phyloP scores from a whole-genome alignment of 1,140 invertebrate genomes.

The Diorhabda carinulata region DNA sequence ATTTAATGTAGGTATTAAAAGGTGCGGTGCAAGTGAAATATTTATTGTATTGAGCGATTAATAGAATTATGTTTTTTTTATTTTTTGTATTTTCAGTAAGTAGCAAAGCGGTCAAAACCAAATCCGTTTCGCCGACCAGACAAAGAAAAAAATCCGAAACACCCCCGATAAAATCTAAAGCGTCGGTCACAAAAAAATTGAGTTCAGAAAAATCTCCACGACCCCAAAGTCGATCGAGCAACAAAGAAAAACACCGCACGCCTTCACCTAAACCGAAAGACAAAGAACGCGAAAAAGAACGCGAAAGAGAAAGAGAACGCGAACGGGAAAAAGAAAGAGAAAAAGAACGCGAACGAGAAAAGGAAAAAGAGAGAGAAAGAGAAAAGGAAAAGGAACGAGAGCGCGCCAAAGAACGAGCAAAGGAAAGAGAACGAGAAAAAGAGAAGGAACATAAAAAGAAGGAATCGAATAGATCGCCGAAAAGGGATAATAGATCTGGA shows the following conservation, averaged over 20 bases:
- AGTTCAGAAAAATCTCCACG: slow-evolving; percentile 44
- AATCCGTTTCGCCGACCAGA: slow-evolving; percentile 43
- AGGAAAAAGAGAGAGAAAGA: slow-evolving; percentile 42
- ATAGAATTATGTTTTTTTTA: no score
- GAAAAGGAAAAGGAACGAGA: slow-evolving; percentile 40
- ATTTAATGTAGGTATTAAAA: no score
- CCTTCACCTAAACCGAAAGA: slow-evolving; percentile 45
- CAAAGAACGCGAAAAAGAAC: slow-evolving; percentile 45
- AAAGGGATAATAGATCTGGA: slow-evolving; percentile 34
- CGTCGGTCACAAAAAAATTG: slow-evolving; percentile 38
- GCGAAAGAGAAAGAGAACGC: slow-evolving; percentile 37
- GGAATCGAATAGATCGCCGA: slow-evolving; percentile 39
- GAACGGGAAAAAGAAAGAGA: slow-evolving; percentile 40
- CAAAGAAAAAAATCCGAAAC: slow-evolving; percentile 45
- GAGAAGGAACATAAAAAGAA: slow-evolving; percentile 43
- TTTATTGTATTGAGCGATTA: no score
- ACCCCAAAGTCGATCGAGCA: slow-evolving; percentile 35
- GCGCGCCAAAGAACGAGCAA: slow-evolving; percentile 42
- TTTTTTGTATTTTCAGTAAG: slow-evolving; percentile 1
- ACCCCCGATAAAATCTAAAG: slow-evolving; percentile 47
- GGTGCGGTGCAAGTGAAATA: no score
- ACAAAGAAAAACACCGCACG: slow-evolving; percentile 42
- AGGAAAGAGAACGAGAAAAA: slow-evolving; percentile 40
- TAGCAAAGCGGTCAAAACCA: slow-evolving; percentile 20
- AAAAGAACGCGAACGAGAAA: slow-evolving; percentile 38